Percentiles rank a stretch among this genome's conserved stretches.
phyloP scores from a whole-genome alignment of 2,888 invertebrate species.

The Ormyrus rosae region DNA sequence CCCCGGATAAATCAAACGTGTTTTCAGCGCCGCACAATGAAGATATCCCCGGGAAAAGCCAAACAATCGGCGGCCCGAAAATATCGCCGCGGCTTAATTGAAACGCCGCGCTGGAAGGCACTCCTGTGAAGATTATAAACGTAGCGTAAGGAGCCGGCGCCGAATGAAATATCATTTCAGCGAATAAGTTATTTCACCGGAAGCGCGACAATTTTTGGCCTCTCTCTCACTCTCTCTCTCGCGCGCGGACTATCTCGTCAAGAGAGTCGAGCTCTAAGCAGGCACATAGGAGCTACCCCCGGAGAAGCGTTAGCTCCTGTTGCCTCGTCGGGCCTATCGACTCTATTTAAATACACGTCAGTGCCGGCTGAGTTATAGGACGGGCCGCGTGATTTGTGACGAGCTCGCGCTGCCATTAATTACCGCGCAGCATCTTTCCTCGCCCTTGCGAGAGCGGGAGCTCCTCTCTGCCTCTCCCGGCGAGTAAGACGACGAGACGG shows the following conservation, averaged over 20 bases:
- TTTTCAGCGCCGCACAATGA: constrained; percentile 43
- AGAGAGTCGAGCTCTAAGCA: constrained; percentile 37
- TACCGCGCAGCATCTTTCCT: constrained; percentile 73
- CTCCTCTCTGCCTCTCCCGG: neutral
- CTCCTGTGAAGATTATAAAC: constrained; percentile 44
- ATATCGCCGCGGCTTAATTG: constrained; percentile 51
- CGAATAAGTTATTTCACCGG: constrained; percentile 55
- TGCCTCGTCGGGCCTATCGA: constrained; percentile 65
- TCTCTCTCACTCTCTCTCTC: neutral
- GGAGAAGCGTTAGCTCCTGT: neutral
- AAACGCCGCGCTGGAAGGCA: constrained; percentile 34
- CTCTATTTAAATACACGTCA: constrained; percentile 73
- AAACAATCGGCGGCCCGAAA: constrained; percentile 50
- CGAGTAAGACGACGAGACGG: too few relatives aligned
- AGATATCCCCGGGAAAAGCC: constrained; percentile 39
- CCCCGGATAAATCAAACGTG: constrained; percentile 51
- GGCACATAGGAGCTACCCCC: constrained; percentile 19
- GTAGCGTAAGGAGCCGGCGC: constrained; percentile 15
- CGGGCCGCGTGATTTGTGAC: constrained; percentile 72
- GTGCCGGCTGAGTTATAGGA: constrained; percentile 70
- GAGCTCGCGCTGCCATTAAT: constrained; percentile 71
- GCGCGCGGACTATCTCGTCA: constrained; percentile 4
- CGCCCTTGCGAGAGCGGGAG: constrained; percentile 64
- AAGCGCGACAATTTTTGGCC: constrained; percentile 52
- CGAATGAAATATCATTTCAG: constrained; percentile 55